These are phyloP conservation scores for Dexiosoma caninum DNA, from an alignment of 2,888 invertebrate genomes.

Conservation along the genomic window DNA sequence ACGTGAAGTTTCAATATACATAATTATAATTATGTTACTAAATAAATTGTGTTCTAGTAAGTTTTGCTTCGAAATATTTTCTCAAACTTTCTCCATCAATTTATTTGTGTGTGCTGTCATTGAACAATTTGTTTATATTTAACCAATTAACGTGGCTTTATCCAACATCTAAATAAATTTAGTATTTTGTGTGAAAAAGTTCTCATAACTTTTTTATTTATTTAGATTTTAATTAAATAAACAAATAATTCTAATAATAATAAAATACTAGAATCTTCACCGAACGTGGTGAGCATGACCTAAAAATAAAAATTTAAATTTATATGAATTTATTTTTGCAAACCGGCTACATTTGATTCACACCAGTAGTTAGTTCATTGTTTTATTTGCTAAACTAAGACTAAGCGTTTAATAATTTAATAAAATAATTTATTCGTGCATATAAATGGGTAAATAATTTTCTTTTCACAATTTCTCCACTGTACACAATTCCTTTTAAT, in stretches of 20 bases:
- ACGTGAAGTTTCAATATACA: no score
- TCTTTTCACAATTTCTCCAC: neutral
- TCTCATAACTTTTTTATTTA: neutral
- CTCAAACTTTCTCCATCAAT: neutral
- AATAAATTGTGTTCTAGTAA: no score
- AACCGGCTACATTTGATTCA: conserved; percentile 8
- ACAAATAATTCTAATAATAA: neutral
- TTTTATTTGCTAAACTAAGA: neutral
- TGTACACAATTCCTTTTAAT: neutral
- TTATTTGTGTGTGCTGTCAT: neutral
- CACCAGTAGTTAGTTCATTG: neutral
- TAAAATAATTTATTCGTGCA: conserved; percentile 16
- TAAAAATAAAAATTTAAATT: conserved; percentile 38
- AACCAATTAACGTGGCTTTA: neutral
- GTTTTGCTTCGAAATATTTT: neutral
- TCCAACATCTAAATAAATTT: neutral
- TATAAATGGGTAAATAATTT: neutral
- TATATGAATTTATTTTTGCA: conserved; percentile 41
- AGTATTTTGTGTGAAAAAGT: neutral
- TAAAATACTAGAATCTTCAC: neutral
- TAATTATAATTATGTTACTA: no score
- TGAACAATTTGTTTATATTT: conserved; percentile 3
- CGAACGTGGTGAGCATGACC: conserved; percentile 29
- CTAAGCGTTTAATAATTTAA: conserved; percentile 38
- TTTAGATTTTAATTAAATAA: neutral